Conservation (phyloP, 2,113 vertebrate genomes). For the Chelonoidis abingdonii region DNA sequence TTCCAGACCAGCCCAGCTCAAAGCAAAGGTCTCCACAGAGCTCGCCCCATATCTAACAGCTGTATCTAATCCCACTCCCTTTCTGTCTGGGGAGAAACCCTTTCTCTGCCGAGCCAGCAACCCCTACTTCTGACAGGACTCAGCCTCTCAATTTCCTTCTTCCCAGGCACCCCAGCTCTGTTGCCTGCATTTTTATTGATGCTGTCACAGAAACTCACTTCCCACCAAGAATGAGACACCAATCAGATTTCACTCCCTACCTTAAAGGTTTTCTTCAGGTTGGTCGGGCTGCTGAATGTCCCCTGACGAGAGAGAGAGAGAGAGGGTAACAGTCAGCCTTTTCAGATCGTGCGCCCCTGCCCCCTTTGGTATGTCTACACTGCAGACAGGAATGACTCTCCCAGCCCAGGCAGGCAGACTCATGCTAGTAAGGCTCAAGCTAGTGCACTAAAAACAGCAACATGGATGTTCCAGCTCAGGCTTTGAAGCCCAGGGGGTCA, state of each 20-base stretch:
- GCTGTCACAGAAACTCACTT: background rate
- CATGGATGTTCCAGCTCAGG: background rate
- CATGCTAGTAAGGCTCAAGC: background rate
- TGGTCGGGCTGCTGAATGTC: conserved; percentile 92
- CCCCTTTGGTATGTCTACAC: background rate
- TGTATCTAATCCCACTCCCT: background rate
- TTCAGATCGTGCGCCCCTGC: background rate
- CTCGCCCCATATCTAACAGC: background rate
- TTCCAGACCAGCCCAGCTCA: background rate
- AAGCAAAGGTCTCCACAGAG: background rate
- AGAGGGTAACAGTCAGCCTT: rapidly evolving
- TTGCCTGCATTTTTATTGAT: background rate
- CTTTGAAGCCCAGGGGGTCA: background rate
- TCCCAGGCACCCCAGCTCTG: background rate
- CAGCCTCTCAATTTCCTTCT: background rate
- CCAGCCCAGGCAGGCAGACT: background rate
- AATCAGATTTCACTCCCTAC: conserved; percentile 70
- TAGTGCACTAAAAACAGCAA: background rate
- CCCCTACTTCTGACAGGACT: background rate
- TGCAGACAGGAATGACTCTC: background rate
- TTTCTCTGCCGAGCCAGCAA: background rate
- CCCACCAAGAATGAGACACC: background rate
- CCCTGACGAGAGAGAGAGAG: conserved; percentile 79
- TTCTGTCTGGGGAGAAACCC: background rate
- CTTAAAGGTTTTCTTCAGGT: conserved; percentile 95